Evolutionary conservation across 1,140 invertebrate genomes (phyloP), one percentile per base, ranked within the genome.

Genomic region (Nasonia vitripennis): DNA sequence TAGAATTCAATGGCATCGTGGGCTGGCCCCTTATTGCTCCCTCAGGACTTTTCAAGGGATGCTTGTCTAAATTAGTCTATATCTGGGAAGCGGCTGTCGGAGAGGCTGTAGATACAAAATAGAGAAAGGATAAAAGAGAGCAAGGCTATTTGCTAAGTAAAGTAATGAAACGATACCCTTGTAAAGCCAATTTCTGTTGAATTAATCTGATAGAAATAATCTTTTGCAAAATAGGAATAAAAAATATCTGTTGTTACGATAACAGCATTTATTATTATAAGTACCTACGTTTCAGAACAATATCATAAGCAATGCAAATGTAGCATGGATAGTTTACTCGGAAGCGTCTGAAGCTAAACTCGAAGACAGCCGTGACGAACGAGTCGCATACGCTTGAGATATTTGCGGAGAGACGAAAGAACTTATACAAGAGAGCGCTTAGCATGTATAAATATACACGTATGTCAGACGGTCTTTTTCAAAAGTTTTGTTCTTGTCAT

Each of bases 41-140:
- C 91, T 10, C 9, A 91, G 86, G 91, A 91, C 83, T 89, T 88
- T 88, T 87, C 87, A 86, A 83, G 87, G 88, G 87, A 90, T 90
- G 88, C 87, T 89, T 78, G 88, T 88, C 85, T 86, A 91, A 92
- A 92, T 91, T 92, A 91, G 89, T 92, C 91, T 91, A 90, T 90
- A 91, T 91, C 90, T 87, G 88, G 87, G 78, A 88, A 88, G 51
- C 80, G 55, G 81, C 78, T 34, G 74, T 77, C 34, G 77, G 78
- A 84, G 41, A 84, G 20, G 34, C 2, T n/a, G 23, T 70, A 34
- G 62, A 70, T 27, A 41, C 67, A 14, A n/a, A 67, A 20, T 37
- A 31, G 51, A 71, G 67, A 84, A 87, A 80, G 86, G 77, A 71
- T 67, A 81, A 86, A 87, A 84, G 41, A 87, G 55, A 68, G 45